Percentiles rank a stretch among this genome's conserved stretches.
Conservation (phyloP, 2,113 vertebrate genomes). For the Kryptolebias marmoratus region DNA sequence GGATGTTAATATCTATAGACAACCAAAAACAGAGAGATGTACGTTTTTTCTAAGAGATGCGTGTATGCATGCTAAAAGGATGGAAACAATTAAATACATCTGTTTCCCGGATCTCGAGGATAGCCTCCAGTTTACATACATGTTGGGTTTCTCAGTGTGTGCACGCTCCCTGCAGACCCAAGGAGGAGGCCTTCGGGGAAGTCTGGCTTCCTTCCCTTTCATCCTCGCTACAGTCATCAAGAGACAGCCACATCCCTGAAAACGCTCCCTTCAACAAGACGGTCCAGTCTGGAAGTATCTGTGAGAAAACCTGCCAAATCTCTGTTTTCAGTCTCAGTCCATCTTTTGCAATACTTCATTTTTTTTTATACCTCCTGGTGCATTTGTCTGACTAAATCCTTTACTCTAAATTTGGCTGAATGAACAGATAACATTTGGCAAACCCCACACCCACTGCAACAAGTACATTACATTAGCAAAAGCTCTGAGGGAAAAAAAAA, state of each 20-base stretch:
- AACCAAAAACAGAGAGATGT: too few relatives aligned
- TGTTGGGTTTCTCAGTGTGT: slow-evolving; percentile 3
- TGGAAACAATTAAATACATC: slow-evolving; percentile 69
- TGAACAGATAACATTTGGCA: too few relatives aligned
- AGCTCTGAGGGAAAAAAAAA: slow-evolving; percentile 7
- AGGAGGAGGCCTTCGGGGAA: slow-evolving; percentile 35
- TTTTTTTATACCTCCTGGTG: too few relatives aligned
- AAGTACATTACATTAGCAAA: not conserved
- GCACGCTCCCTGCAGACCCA: slow-evolving; percentile 12
- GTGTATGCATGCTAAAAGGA: not conserved
- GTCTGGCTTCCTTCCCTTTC: slow-evolving; percentile 56
- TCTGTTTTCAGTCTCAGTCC: not conserved
- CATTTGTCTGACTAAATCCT: too few relatives aligned
- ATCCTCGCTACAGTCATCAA: slow-evolving; percentile 45
- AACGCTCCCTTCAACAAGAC: slow-evolving; percentile 4
- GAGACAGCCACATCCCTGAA: slow-evolving; percentile 43
- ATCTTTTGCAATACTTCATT: too few relatives aligned
- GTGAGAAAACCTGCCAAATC: not conserved
- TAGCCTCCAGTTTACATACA: slow-evolving; percentile 57
- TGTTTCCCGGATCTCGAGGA: slow-evolving; percentile 60
- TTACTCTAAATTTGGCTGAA: too few relatives aligned
- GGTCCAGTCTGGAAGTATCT: not conserved
- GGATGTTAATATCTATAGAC: too few relatives aligned
- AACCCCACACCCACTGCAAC: not conserved
- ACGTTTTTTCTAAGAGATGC: too few relatives aligned